Evolutionary conservation across 2,888 invertebrate species (phyloP).

Genomic region (Apoderus coryli): DNA sequence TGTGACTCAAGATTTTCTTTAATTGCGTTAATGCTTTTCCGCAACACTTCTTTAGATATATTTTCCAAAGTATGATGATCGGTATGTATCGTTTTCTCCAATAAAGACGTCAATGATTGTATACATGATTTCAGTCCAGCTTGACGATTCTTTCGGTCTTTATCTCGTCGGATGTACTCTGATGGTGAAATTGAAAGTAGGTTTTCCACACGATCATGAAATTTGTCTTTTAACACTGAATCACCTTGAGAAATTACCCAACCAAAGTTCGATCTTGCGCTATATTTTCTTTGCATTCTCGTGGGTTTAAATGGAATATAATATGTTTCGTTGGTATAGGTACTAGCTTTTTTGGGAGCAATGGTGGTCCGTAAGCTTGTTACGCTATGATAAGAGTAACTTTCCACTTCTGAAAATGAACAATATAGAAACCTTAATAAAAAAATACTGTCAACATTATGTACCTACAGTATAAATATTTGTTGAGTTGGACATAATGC

Average conservation of each 20-base stretch:
- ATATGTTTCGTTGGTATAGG: too few relatives aligned
- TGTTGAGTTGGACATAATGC: too few relatives aligned
- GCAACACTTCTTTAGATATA: constrained; percentile 21
- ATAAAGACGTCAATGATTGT: constrained; percentile 25
- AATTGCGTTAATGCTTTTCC: constrained; percentile 19
- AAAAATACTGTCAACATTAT: too few relatives aligned
- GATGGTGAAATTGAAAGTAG: constrained; percentile 24
- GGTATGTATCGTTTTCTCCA: constrained; percentile 20
- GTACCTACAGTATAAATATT: too few relatives aligned
- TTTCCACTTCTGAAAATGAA: constrained; percentile 13
- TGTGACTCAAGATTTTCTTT: constrained; percentile 18
- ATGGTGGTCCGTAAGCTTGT: constrained; percentile 17
- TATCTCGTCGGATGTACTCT: constrained; percentile 26
- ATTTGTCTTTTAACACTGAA: constrained; percentile 14
- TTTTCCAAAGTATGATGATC: constrained; percentile 14
- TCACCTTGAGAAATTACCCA: constrained; percentile 17
- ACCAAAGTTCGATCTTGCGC: constrained; percentile 15
- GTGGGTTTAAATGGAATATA: constrained; percentile 11
- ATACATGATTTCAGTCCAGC: constrained; percentile 23
- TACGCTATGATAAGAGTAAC: constrained; percentile 18
- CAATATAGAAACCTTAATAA: not conserved
- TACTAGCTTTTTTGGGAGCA: constrained; percentile 17
- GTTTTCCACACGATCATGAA: constrained; percentile 20
- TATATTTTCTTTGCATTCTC: constrained; percentile 14
- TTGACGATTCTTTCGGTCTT: constrained; percentile 23